Conservation (phyloP, 1,140 invertebrate genomes). For the Apocrypta bakeri region DNA sequence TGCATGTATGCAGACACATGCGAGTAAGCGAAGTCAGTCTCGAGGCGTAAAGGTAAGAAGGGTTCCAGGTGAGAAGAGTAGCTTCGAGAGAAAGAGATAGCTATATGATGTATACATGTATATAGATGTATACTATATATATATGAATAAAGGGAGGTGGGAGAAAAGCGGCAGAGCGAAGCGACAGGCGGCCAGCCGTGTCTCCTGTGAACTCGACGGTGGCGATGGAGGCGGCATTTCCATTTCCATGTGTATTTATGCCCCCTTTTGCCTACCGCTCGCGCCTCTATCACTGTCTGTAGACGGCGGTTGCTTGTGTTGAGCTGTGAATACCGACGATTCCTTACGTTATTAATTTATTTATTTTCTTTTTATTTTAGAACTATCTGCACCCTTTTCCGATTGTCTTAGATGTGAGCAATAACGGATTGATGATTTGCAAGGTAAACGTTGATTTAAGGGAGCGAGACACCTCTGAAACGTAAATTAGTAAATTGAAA, state of each 20-base stretch:
- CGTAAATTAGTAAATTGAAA: too few species aligned
- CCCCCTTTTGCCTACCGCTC: conserved; percentile 39
- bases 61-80: conserved; percentile 54
- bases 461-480: too few species aligned
- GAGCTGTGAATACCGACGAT: too few species aligned
- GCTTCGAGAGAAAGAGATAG: conserved; percentile 34
- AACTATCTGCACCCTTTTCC: too few species aligned
- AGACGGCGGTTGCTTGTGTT: too few species aligned
- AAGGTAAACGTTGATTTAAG: too few species aligned
- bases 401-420: too few species aligned
- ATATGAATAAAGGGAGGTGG: conserved; percentile 47
- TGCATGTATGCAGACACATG: background rate
- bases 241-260: conserved; percentile 62
- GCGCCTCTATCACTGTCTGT: background rate
- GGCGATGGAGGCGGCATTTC: conserved; percentile 55
- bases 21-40: conserved; percentile 13
- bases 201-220: conserved; percentile 63
- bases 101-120: too few species aligned
- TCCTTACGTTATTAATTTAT: too few species aligned
- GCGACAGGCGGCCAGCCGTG: conserved; percentile 67
- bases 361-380: too few species aligned
- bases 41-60: conserved; percentile 47
- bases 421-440: too few species aligned
- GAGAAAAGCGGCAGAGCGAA: conserved; percentile 66
- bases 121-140: too few species aligned